These are phyloP conservation scores for Drosophila chauvacae DNA, from an alignment of 1,140 invertebrate species.

Conservation along the genomic window DNA sequence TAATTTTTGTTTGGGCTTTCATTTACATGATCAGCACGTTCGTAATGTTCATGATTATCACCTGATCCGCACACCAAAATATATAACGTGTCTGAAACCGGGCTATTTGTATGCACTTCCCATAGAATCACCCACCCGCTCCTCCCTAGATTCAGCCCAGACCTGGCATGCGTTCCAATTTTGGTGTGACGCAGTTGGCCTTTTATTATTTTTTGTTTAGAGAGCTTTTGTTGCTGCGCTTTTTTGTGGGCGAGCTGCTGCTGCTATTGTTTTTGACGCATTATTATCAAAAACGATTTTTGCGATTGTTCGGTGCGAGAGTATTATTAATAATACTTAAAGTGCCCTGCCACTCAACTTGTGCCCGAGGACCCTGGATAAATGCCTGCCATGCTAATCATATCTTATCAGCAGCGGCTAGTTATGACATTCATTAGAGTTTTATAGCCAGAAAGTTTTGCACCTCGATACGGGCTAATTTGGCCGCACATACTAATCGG, in stretches of 20 bases:
- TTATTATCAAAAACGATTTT: slow-evolving; percentile 53
- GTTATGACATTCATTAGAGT: slow-evolving; percentile 23
- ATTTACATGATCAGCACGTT: slow-evolving; percentile 26
- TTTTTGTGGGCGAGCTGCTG: neutral
- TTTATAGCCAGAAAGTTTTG: slow-evolving; percentile 29
- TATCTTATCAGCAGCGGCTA: slow-evolving; percentile 24
- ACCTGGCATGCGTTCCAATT: slow-evolving; percentile 50
- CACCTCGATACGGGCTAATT: slow-evolving; percentile 28
- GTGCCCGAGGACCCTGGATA: slow-evolving; percentile 19
- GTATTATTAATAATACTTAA: slow-evolving; percentile 36
- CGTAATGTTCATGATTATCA: slow-evolving; percentile 15
- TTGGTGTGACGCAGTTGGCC: slow-evolving; percentile 54
- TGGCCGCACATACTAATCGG: slow-evolving; percentile 5
- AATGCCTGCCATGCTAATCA: slow-evolving; percentile 31
- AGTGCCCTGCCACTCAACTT: slow-evolving; percentile 40
- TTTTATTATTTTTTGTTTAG: slow-evolving; percentile 46
- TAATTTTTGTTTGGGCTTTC: slow-evolving; percentile 1
- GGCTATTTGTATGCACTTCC: slow-evolving; percentile 62
- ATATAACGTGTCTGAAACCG: slow-evolving; percentile 25
- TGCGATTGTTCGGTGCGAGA: slow-evolving; percentile 31
- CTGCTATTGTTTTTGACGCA: slow-evolving; percentile 36
- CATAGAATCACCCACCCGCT: slow-evolving; percentile 1
- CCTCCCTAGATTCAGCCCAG: slow-evolving; percentile 1
- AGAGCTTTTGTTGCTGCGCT: slow-evolving; percentile 33
- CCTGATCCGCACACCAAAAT: slow-evolving; percentile 21